Base-by-base conservation (phyloP, 2,888 invertebrate species). In the Drosophila mayaguana region DNA sequence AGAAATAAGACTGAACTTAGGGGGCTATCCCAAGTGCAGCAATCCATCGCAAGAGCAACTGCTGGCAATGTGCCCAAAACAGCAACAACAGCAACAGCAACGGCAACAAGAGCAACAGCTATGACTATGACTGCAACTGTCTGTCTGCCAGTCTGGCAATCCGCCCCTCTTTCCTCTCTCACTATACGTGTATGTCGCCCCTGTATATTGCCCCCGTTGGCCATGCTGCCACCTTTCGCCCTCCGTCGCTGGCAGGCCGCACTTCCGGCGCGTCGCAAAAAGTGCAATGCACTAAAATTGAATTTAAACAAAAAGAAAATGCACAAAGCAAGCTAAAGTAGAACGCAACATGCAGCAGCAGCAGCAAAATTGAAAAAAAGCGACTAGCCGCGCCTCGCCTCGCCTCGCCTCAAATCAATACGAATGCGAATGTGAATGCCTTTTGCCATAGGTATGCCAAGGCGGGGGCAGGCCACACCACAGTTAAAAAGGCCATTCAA, bases 251-350 rank as follows among this genome's bases (percentile, higher is more conserved):
- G 73, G 63, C 71, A 72, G 67, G 83, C 68, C 80, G 81, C 78
- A 88, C 85, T 85, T 88, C 85, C 85, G 85, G 81, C 87, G 63
- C 60, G 45, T 28, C 62, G 72, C 88, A 88, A 86, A 86, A 88
- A 86, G 86, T 88, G 86, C 86, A 86, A 88, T 86, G 88, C 72
- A 88, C 89, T 88, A 83, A 81, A 86, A 86, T 85, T 85, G 79
- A 86, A 88, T 86, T 88, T 82, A 77, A 86, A 80, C 78, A 88
- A 85, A 88, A 85, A 81, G 72, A 75, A 77, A 72, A 68, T 60
- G 60, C 34, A 64, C 62, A 59, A 75, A 66, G 64, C 54, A 61
- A 63, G 51, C 53, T 59, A 60, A 80, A 77, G 78, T 83, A 81
- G 84, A 81, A 55, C 83, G 68, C 55, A 51, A 72, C 60, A 34